Conservation (phyloP, 2,797 vertebrate genomes). For the Clamator glandarius region DNA sequence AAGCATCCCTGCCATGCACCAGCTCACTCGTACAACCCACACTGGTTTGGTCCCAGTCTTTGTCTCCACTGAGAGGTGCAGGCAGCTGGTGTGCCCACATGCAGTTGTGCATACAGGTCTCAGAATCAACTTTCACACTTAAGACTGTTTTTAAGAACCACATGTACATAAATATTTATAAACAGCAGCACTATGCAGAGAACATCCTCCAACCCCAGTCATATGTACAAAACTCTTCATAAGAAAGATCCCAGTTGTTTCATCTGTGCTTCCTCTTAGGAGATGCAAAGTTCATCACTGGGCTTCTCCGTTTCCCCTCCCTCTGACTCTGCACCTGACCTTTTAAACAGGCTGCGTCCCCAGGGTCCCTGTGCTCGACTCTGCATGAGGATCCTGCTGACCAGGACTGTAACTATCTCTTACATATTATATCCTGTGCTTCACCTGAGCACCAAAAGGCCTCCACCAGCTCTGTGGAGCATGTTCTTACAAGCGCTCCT, state of each 20-base stretch:
- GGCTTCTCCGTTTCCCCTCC: background rate
- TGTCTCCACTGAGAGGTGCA: background rate
- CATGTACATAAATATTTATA: background rate
- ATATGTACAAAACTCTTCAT: background rate
- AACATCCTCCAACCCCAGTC: background rate
- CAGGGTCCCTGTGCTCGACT: background rate
- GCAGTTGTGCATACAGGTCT: background rate
- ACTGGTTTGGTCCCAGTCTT: conserved; percentile 12
- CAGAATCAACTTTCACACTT: background rate
- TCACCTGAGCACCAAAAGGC: background rate
- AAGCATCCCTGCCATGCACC: background rate
- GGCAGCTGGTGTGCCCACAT: accelerated
- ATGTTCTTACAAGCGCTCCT: background rate
- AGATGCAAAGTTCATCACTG: background rate
- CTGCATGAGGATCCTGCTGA: background rate
- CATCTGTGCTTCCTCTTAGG: background rate
- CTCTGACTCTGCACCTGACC: background rate
- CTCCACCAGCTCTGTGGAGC: background rate
- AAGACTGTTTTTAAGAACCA: background rate
- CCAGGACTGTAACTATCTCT: background rate
- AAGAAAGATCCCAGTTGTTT: background rate
- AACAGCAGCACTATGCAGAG: background rate
- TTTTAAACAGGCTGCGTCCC: background rate
- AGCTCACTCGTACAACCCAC: background rate
- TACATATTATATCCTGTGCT: background rate